Base-by-base conservation (phyloP, 2,113 vertebrate genomes). In the Miniopterus natalensis region DNA sequence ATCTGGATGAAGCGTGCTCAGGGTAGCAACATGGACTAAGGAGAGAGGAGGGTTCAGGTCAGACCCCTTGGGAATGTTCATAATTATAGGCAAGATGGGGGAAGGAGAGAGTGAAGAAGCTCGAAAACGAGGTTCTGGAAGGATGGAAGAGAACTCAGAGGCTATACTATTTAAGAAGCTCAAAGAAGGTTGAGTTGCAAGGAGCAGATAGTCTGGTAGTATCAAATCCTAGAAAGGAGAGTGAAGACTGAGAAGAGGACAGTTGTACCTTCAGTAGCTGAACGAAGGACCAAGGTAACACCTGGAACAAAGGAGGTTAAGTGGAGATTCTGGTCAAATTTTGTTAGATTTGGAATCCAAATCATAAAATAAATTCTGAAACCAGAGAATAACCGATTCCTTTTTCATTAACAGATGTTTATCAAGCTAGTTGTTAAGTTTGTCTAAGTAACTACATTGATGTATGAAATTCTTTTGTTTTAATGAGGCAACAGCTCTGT, bases 401-500 rank as follows among this genome's bases (percentile, higher is more conserved):
- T 47, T 55, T 84, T 77, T 53, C 73, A 27, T 86, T 81, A 66
- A 70, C 45, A 36, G 49, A 53, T 83, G 97, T 74, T 88, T 63
- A 13, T 96, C 31, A 70, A 31, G 23, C 42, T 59, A 20, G 84
- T 94, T 93, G 70, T 61, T 96, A 57, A 83, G 57, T 97, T 77
- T 55, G 6, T 83, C 47, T 83, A 25, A 95, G n/a, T 95, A 61
- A 85, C 70, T 66, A 47, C 21, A 51, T 79, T 59, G 49, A 81
- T 94, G 11, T 8, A 1, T 95, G 2, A 86, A 11, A 40, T 94
- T 94, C 63, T 96, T 96, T 91, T 93, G 42, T 94, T 95, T 90
- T 97, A 94, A 61, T 25, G 40, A 96, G 73, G 45, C 79, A 80
- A 40, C 87, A 94, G 79, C 36, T 75, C 45, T 94, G 20, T 85